A percentile compares a stretch with the other conserved stretches of the same genome.
Evolutionary conservation across 2,113 vertebrate genomes (phyloP).

Genomic region (Rhadina sibilatrix): DNA sequence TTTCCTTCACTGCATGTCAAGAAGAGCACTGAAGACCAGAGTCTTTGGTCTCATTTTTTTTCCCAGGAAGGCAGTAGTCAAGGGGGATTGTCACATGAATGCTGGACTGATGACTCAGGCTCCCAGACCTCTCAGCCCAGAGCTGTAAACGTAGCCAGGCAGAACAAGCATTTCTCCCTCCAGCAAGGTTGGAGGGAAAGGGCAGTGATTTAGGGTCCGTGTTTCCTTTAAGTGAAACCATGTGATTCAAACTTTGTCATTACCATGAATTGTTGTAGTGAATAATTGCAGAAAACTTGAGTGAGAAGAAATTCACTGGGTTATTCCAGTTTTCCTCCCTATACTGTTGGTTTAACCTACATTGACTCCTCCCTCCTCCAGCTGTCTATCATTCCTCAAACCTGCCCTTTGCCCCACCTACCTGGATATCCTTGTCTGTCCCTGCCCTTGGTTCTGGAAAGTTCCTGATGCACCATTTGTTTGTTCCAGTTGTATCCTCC

Average conservation of each 20-base stretch:
- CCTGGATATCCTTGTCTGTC: no score
- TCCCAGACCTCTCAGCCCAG: neutral
- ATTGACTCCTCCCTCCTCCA: no score
- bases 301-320: no score
- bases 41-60: neutral
- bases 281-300: no score
- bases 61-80: neutral
- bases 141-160: rapidly evolving
- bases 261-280: neutral
- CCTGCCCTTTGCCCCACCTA: no score
- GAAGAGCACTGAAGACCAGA: neutral
- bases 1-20: neutral
- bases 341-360: no score
- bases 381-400: no score
- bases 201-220: neutral
- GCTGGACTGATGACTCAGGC: neutral
- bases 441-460: no score
- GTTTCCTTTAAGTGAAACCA: neutral
- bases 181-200: neutral
- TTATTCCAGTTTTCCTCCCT: no score
- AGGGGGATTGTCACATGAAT: neutral
- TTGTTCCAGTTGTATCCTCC: no score
- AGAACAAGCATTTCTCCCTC: neutral
- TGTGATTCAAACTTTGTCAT: neutral
- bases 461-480: no score